Evolutionary conservation across 2,888 invertebrate genomes (phyloP), one percentile per base, ranked within the genome.

Genomic region (Drosophila helvetica): DNA sequence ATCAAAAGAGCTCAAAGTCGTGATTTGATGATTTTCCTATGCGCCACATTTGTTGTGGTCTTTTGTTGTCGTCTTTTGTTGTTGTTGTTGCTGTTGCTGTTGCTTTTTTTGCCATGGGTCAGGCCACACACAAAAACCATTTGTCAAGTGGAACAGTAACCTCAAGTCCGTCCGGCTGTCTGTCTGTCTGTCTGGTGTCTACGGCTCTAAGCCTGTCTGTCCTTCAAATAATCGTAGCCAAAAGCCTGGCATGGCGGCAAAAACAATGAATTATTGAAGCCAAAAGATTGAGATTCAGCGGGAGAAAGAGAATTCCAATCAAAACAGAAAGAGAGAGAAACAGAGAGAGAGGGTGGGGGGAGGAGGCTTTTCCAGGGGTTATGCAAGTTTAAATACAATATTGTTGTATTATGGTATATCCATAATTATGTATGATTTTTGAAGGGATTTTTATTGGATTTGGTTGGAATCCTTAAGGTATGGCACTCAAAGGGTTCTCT

Each of bases 21-120:
- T 85, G 85, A 88, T 86, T 88, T 86, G 88, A 86, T 88, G 84
- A 79, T 86, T 86, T 86, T 78, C 62, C 75, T 76, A 66, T 64
- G 59, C 54, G 53, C 27, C 47, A 46, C 53, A 55, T 48, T 64
- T 65, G 48, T 8, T 22, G 22, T 22, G 5, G 25, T 30, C 46
- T 43, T 22, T 22, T 22, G 50, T 48, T 59, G 55, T 62, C 46
- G 47, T 68, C 53, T 33, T 30, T 33, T 12, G 12, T 15, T 54
- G 54, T n/a, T n/a, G 51, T 64, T 65, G 43, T 38, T 38, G 42
- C 42, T 33, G 54, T 45, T 59, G 52, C 53, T 56, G 45, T 68
- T 57, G 53, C 12, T 12, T 33, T 33, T 12, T 33, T 46, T 22
- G 63, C 56, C 54, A 48, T 65, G 55, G 72, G 66, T 72, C 58